Base-by-base conservation (phyloP, 2,797 vertebrate genomes). In the Anguilla pacifica region DNA sequence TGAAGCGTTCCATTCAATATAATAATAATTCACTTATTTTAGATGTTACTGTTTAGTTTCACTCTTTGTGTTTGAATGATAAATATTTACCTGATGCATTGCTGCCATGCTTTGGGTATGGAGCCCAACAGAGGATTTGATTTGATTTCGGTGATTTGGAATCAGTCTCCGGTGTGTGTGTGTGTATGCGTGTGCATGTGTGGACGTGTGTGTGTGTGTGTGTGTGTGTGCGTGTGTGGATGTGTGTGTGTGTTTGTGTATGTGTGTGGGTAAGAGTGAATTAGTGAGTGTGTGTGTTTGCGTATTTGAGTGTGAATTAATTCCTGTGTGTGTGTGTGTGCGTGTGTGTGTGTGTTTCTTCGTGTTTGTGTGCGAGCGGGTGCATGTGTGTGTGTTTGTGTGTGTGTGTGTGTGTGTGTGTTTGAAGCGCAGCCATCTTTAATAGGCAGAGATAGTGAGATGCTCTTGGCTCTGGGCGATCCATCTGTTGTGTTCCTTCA, bases 401-500 rank as follows among this genome's bases (percentile, higher is more conserved):
- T 74, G 87, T n/a, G 28, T 57, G 28, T 43, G 64, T 46, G 43
- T 43, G 46, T 43, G 35, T 88, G 67, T 79, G 25, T 79, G 79
- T 82, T 82, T 82, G 49, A 85, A 61, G 55, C 70, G 55, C n/a
- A 61, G 55, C 83, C 74, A 85, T 61, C 9, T 88, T 88, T 79
- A 88, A 85, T 79, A 88, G 83, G 70, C 83, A 88, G 87, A 84
- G 79, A 88, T 55, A 79, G 83, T 85, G 67, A 49, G 87, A 84
- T 74, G 83, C 67, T 85, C 87, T 88, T 88, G 87, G 87, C 87
- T 85, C 83, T 72, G 83, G 87, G 83, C 87, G n/a, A 61, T 79
- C 87, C 87, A 88, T 88, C 87, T 88, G 87, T 35, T 88, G 83
- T 72, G 70, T 67, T 88, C 17, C 13, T 57, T 85, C 70, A 57